phyloP scores from a whole-genome alignment of 2,888 invertebrate species.

The Drosophila borealis region DNA sequence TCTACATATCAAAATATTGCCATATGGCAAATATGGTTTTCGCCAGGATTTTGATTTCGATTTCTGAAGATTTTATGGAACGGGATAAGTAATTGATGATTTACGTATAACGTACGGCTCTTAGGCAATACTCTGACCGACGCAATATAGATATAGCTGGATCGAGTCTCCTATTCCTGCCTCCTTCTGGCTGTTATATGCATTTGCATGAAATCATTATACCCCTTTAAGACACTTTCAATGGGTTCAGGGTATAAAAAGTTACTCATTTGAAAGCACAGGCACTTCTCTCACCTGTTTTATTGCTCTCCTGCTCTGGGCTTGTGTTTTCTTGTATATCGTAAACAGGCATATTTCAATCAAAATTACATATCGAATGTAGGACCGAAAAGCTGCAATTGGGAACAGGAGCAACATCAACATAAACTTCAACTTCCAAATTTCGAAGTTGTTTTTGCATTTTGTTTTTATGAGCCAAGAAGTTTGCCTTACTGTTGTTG shows the following conservation, averaged over 20 bases:
- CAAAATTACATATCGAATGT: constrained; percentile 74
- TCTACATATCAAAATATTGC: no score
- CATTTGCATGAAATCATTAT: no score
- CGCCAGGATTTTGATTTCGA: no score
- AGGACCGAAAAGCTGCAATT: constrained; percentile 37
- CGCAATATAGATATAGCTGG: no score
- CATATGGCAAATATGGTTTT: no score
- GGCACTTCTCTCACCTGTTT: constrained; percentile 36
- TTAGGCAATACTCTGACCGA: no score
- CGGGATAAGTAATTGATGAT: no score
- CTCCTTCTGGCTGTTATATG: no score
- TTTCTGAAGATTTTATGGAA: no score
- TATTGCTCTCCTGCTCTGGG: constrained; percentile 11
- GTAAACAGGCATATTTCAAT: constrained; percentile 81
- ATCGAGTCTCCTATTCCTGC: no score
- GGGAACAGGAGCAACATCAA: constrained; percentile 30
- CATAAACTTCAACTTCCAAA: constrained; percentile 32
- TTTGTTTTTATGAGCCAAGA: constrained; percentile 10
- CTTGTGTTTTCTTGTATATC: constrained; percentile 43
- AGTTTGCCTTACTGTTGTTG: constrained; percentile 19
- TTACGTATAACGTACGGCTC: no score
- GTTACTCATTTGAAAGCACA: constrained; percentile 54
- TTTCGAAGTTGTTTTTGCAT: constrained; percentile 35
- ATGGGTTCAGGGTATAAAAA: constrained; percentile 30
- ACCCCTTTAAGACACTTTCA: no score